phyloP scores from a whole-genome alignment of 2,797 vertebrate species.

The Sciurus vulgaris region DNA sequence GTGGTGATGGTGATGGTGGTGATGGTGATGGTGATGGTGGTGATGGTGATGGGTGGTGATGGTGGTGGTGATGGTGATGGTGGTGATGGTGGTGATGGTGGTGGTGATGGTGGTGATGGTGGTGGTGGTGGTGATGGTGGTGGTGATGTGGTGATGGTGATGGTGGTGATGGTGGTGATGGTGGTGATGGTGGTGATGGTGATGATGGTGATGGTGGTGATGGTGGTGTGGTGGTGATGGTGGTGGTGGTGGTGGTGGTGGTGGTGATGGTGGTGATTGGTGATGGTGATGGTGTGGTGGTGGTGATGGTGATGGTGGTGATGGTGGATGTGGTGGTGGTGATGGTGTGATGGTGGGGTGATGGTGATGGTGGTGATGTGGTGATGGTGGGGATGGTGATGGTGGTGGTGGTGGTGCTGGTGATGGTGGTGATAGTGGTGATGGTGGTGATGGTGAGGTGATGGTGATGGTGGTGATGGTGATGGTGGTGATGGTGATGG shows the following conservation, averaged over 20 bases:
- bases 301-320: background rate
- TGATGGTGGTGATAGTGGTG: background rate
- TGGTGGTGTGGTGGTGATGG: background rate
- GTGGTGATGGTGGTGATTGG: background rate
- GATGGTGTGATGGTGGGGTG: no score
- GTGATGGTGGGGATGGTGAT: background rate
- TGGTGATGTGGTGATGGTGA: rapidly evolving
- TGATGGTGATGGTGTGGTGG: background rate
- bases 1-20: no score
- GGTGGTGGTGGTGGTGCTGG: rapidly evolving
- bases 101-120: rapidly evolving
- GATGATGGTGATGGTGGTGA: rapidly evolving
- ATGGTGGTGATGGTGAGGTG: background rate
- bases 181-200: rapidly evolving
- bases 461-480: background rate
- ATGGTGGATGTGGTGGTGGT: background rate
- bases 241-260: background rate
- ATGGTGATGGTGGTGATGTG: no score
- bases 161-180: background rate
- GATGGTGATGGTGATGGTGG: background rate
- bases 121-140: rapidly evolving
- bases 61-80: rapidly evolving
- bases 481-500: background rate
- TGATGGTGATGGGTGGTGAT: rapidly evolving
- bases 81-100: rapidly evolving